Evolutionary conservation across 2,113 vertebrate genomes (phyloP), one percentile per base, ranked within the genome.

Genomic region (Nycticryphes semicollaris): DNA sequence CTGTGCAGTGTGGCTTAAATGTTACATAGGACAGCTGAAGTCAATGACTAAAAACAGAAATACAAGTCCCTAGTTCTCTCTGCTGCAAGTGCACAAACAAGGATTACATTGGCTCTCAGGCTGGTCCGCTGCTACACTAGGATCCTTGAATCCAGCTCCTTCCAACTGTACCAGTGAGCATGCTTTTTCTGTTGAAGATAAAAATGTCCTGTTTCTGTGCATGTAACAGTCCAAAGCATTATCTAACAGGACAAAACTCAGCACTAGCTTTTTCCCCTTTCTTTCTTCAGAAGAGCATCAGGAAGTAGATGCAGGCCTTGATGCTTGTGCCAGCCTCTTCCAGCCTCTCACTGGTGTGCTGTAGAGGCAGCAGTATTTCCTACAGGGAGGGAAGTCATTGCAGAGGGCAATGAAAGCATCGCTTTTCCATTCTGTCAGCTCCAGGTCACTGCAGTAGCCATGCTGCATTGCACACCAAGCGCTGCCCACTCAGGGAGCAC

Each of bases 391-490:
- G 24, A 54, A 48, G n/a, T 24, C 30, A 31, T 6, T 4, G 35
- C 37, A 33, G 35, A 28, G 33, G 33, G 51, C 47, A 47, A n/a
- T 1, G 7, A 21, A 37, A 59, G 28, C 2, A 1, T 43, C 3
- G 2, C 33, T 24, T 43, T 33, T 18, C 35, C 9, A 2, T 56
- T 33, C 35, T 27, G 35, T 21, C 41, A 24, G 77, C 15, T 24
- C 33, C 43, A 35, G 33, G 51, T 22, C 12, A 17, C 47, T 7
- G 20, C n/a, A 19, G 53, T 3, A 18, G 28, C 66, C 15, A 10
- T 0, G 4, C n/a, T 28, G 39, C 24, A 1, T 3, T 6, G 8
- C 43, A 10, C 17, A 1, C 63, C 3, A 16, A 5, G 25, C 35
- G 7, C 54, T 57, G 12, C 7, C 24, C 16, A 4, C 23, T 4